Evolutionary conservation across 2,888 invertebrate genomes (phyloP).

Genomic region (Volucella inanis): DNA sequence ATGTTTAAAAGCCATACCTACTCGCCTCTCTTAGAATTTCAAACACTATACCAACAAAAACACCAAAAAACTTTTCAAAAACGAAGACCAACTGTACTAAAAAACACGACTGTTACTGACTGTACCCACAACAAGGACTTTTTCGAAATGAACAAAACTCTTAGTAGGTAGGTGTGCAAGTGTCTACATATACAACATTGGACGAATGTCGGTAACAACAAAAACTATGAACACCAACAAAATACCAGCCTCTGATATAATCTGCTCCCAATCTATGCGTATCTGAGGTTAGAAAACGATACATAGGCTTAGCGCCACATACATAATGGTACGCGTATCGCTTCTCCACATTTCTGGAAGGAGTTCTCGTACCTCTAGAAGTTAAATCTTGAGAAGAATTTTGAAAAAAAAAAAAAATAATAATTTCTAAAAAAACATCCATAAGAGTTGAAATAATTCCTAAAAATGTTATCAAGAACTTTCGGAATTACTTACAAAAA

Average conservation of each 20-base stretch:
- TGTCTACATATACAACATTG: not conserved
- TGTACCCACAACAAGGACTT: no score
- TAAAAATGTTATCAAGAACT: constrained; percentile 31
- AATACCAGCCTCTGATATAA: constrained; percentile 19
- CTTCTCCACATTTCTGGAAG: constrained; percentile 10
- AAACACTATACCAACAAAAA: not conserved
- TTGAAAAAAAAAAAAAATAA: no score
- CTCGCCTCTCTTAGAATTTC: no score
- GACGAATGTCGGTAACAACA: not conserved
- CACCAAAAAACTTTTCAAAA: not conserved
- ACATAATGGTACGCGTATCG: constrained; percentile 2
- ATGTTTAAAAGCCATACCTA: no score
- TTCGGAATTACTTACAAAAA: constrained; percentile 78
- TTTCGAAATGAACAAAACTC: no score
- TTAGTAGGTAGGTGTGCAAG: not conserved
- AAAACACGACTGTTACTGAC: not conserved
- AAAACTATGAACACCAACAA: not conserved
- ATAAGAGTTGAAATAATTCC: not conserved
- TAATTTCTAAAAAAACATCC: constrained; percentile 10
- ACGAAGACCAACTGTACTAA: not conserved
- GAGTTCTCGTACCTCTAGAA: no score
- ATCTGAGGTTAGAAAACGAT: constrained; percentile 22
- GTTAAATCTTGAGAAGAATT: no score
- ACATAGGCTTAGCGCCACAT: constrained; percentile 9
- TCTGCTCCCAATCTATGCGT: constrained; percentile 16